Evolutionary conservation across 2,113 vertebrate species (phyloP), one percentile per base, ranked within the genome.

Genomic region (Planiliza haematocheilus): DNA sequence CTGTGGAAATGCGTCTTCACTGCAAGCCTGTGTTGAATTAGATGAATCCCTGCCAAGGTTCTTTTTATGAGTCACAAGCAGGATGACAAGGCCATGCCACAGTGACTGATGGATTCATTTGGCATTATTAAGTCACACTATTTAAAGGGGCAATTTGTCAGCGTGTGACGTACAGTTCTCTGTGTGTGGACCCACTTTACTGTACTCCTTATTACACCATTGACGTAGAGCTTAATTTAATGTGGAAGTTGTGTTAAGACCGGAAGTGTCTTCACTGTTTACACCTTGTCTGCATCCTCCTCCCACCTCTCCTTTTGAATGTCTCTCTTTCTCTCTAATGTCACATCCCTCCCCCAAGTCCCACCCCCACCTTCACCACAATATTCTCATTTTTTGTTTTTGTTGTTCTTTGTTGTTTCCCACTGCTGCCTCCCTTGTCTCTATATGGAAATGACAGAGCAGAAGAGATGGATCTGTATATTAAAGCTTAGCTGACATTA

Each of bases 401-500:
- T 55, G 68, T 52, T 55, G 62, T 69, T 24, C 60, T 65, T 70
- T 60, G 84, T 68, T 75, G 60, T 64, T 74, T 67, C 61, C 66
- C 53, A 65, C 61, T 63, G 65, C 74, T 77, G 61, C 83, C 75
- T 84, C 87, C 67, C 82, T 77, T 89, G 81, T 91, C 89, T 87
- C 90, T 89, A 95, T 97, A 97, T 97, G 96, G 96, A 99, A 97
- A 97, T 98, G 96, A 95, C 95, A 95, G 94, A 93, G 94, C 95
- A 95, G 85, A 97, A 95, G 95, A 96, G 96, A 97, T 97, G 96
- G 95, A 98, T 97, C 96, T 98, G 97, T 99, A 97, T 98, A 98
- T 98, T 98, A 98, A 97, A 97, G 96, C 95, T 95, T 94, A 94
- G 96, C 96, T 97, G 96, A 97, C 96, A 97, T 97, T 96, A 97